These are phyloP conservation scores for Sciaenops ocellatus DNA, from an alignment of 2,797 vertebrate species.

Conservation along the genomic window DNA sequence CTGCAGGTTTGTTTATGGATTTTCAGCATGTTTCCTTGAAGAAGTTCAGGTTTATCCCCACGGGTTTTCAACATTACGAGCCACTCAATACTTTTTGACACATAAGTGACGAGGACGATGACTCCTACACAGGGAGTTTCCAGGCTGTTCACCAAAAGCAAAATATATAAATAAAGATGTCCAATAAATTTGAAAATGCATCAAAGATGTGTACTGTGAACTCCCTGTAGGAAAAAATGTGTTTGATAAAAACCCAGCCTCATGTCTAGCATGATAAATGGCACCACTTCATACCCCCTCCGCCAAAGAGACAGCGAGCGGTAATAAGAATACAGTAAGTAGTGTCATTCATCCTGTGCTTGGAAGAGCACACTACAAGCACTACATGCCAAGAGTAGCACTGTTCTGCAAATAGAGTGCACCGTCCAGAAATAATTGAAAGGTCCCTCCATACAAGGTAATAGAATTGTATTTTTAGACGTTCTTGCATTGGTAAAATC, in stretches of 20 bases:
- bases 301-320: slow-evolving; percentile 51
- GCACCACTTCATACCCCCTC: slow-evolving; percentile 45
- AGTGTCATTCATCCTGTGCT: slow-evolving; percentile 68
- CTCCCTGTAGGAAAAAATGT: slow-evolving; percentile 59
- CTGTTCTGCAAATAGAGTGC: slow-evolving; percentile 61
- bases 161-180: slow-evolving; percentile 62
- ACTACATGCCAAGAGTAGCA: slow-evolving; percentile 33
- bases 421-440: slow-evolving; percentile 63
- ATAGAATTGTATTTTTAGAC: slow-evolving; percentile 40
- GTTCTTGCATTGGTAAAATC: slow-evolving; percentile 12
- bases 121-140: slow-evolving; percentile 40
- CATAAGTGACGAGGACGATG: slow-evolving; percentile 45
- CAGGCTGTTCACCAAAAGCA: slow-evolving; percentile 17
- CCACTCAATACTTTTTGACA: slow-evolving; percentile 69
- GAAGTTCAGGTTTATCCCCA: slow-evolving; percentile 73
- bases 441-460: slow-evolving; percentile 42
- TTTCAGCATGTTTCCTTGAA: slow-evolving; percentile 68
- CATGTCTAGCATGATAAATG: slow-evolving; percentile 69
- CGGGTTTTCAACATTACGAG: slow-evolving; percentile 67
- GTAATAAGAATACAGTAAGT: slow-evolving; percentile 75
- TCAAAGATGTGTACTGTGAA: slow-evolving; percentile 53
- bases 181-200: slow-evolving; percentile 62
- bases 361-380: slow-evolving; percentile 60
- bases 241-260: slow-evolving; percentile 62
- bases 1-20: slow-evolving; percentile 79